Percentiles rank a stretch among this genome's conserved stretches.
Evolutionary conservation across 2,888 invertebrate species (phyloP).

Genomic region (Acronicta aceris): DNA sequence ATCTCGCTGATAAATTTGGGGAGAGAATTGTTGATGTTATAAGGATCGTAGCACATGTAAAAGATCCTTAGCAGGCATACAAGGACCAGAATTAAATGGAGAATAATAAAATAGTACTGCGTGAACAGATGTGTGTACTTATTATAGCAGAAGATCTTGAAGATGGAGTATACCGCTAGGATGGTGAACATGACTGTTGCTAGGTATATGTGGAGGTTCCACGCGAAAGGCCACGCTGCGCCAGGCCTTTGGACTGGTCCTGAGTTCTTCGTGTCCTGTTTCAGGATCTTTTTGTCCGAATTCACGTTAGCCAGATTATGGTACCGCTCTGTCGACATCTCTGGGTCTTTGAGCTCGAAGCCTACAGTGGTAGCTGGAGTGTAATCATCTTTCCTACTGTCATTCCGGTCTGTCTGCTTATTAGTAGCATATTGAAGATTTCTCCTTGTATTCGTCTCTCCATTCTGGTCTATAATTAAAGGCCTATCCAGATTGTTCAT

Average conservation of each 20-base stretch:
- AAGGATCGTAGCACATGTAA: slow-evolving; percentile 97
- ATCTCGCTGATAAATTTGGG: slow-evolving; percentile 94
- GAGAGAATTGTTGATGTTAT: slow-evolving; percentile 95
- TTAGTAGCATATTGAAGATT: slow-evolving; percentile 86
- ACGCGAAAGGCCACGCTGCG: slow-evolving; percentile 94
- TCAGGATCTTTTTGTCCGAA: slow-evolving; percentile 83
- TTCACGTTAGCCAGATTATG: slow-evolving; percentile 90
- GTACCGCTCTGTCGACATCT: slow-evolving; percentile 88
- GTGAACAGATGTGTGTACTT: slow-evolving; percentile 96
- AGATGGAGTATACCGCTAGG: slow-evolving; percentile 95
- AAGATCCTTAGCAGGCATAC: slow-evolving; percentile 95
- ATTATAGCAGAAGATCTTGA: slow-evolving; percentile 95
- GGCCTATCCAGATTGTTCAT: slow-evolving; percentile 88
- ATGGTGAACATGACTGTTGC: slow-evolving; percentile 95
- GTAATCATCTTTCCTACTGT: slow-evolving; percentile 78
- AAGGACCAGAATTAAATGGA: slow-evolving; percentile 94
- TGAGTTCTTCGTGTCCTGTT: slow-evolving; percentile 78
- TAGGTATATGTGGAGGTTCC: slow-evolving; percentile 97
- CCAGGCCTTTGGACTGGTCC: slow-evolving; percentile 85
- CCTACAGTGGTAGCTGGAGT: slow-evolving; percentile 84
- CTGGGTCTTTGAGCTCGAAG: slow-evolving; percentile 83
- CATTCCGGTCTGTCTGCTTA: slow-evolving; percentile 79
- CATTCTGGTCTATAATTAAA: slow-evolving; percentile 82
- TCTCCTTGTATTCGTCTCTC: slow-evolving; percentile 86
- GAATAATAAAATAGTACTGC: slow-evolving; percentile 95